Conservation (phyloP, 1,140 invertebrate genomes). For the Ceratosolen solmsi region DNA sequence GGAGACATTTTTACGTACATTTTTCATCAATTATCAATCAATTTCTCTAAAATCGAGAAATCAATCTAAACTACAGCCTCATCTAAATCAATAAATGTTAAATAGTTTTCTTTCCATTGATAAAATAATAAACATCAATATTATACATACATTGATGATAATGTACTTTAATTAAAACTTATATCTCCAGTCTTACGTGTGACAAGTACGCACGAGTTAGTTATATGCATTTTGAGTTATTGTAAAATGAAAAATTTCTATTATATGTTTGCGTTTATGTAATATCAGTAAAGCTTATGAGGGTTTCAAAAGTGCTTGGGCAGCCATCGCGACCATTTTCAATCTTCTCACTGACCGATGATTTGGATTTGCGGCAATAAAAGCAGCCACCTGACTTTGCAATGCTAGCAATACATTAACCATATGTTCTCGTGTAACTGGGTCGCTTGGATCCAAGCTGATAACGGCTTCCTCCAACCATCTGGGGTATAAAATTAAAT, state of each 20-base stretch:
- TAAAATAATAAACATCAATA: slow-evolving; percentile 51
- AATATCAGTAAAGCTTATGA: slow-evolving; percentile 34
- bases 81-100: slow-evolving; percentile 40
- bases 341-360: slow-evolving; percentile 81
- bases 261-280: slow-evolving; percentile 9
- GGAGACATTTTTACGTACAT: slow-evolving; percentile 35
- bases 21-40: slow-evolving; percentile 36
- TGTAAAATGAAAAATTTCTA: slow-evolving; percentile 44
- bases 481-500: slow-evolving; percentile 69
- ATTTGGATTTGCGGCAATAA: slow-evolving; percentile 80
- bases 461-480: slow-evolving; percentile 91
- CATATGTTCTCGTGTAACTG: slow-evolving; percentile 87
- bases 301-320: slow-evolving; percentile 75
- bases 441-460: slow-evolving; percentile 84
- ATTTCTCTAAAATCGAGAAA: slow-evolving; percentile 34
- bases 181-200: slow-evolving; percentile 57
- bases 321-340: slow-evolving; percentile 86
- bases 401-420: slow-evolving; percentile 84
- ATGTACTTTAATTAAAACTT: slow-evolving; percentile 47
- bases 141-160: slow-evolving; percentile 32
- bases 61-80: slow-evolving; percentile 35
- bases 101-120: slow-evolving; percentile 48
- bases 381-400: slow-evolving; percentile 82
- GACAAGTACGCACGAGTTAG: slow-evolving; percentile 53
- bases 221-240: slow-evolving; percentile 46